Evolutionary conservation across 2,113 vertebrate species (phyloP), one percentile per base, ranked within the genome.

Genomic region (Eonycteris spelaea): DNA sequence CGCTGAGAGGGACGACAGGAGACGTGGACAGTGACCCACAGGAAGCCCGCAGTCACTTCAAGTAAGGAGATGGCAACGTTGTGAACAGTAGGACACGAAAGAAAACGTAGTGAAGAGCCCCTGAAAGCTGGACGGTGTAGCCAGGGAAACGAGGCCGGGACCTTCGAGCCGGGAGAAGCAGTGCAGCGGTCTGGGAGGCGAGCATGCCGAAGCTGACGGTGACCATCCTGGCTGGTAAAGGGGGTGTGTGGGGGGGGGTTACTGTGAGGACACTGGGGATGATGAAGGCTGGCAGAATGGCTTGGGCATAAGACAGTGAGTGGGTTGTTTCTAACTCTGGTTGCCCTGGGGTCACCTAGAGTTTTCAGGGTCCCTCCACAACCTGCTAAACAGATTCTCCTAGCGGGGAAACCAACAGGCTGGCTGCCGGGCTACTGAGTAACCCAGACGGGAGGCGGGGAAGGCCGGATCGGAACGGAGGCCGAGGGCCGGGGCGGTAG

Each of bases 381-480:
- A 43, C 10, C 86, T 24, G 59, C 33, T 5, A n/a, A 26, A 26
- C 11, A 43, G 68, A 38, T 9, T 6, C 6, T 28, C 40, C 51
- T 5, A 85, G 79, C 48, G 1, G 28, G 63, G 43, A 93, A 67
- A 57, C 21, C 51, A 71, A 51, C 2, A 26, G 61, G 10, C 18
- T 53, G 45, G 14, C 43, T 40, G 13, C 9, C 3, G 8, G 48
- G 22, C 21, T 48, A 4, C 0, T 1, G 33, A 45, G 33, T 1
- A 0, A 35, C 24, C n/a, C 26, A 74, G 67, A 16, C 0, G 0
- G 28, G 28, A 51, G 13, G 40, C 4, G 21, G 48, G 0, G 18
- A 78, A 55, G 55, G 5, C 16, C 30, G 5, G 67, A 18, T n/a
- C 28, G 26, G 22, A 11, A 15, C 0, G 5, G 45, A 63, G 24